Percentiles rank a stretch among this genome's conserved stretches.
These are phyloP conservation scores for Sphecodes monilicornis DNA, from an alignment of 2,888 invertebrate genomes.

Conservation along the genomic window DNA sequence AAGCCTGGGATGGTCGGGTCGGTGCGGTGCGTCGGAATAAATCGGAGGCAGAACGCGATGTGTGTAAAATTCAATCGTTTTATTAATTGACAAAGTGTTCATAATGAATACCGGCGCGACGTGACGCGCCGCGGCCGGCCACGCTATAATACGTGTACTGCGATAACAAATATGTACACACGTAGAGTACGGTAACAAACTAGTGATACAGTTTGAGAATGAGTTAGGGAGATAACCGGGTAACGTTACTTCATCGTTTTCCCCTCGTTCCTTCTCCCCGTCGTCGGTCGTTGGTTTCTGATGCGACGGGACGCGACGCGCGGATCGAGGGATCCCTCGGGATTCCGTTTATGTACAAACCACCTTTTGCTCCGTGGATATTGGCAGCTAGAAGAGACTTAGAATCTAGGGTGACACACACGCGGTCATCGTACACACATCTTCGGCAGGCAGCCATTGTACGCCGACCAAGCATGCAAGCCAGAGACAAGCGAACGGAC, in stretches of 20 bases:
- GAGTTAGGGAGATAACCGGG: conserved; percentile 68
- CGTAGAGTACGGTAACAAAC: conserved; percentile 82
- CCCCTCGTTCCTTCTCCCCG: neutral
- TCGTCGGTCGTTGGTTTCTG: neutral
- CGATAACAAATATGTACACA: conserved; percentile 84
- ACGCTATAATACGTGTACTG: conserved; percentile 69
- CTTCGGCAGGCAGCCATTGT: conserved; percentile 50
- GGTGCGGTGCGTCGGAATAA: conserved; percentile 9
- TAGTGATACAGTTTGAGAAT: conserved; percentile 81
- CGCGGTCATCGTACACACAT: conserved; percentile 42
- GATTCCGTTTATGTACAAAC: conserved; percentile 66
- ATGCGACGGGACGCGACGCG: neutral
- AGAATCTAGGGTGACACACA: conserved; percentile 45
- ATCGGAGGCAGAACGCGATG: conserved; percentile 58
- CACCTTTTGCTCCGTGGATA: conserved; percentile 43
- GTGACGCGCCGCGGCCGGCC: conserved; percentile 35
- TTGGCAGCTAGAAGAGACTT: conserved; percentile 71
- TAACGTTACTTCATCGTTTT: conserved; percentile 29
- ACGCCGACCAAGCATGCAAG: conserved; percentile 66
- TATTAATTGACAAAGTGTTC: conserved; percentile 85
- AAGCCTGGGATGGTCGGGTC: neutral
- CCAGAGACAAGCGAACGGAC: conserved; percentile 75
- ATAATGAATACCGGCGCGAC: conserved; percentile 82
- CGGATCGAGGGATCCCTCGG: neutral
- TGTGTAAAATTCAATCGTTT: conserved; percentile 82